Evolutionary conservation across 2,888 invertebrate species (phyloP).

Genomic region (Herminia tarsipennalis): DNA sequence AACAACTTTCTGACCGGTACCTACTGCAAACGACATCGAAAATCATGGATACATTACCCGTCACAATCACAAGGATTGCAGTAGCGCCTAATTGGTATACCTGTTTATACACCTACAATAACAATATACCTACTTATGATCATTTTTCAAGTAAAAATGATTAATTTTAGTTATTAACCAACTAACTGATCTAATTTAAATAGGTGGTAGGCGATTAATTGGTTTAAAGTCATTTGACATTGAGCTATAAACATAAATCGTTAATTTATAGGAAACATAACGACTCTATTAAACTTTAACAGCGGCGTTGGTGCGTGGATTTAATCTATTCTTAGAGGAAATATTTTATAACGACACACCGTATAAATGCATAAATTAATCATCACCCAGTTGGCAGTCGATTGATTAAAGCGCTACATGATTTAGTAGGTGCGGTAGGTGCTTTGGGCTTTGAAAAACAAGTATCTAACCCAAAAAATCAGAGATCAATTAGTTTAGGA

Average conservation of each 20-base stretch:
- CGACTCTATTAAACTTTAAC: conserved; percentile 10
- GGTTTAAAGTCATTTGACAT: conserved; percentile 11
- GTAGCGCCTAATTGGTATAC: no score
- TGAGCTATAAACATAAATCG: conserved; percentile 12
- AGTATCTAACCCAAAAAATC: no score
- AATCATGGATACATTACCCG: not conserved
- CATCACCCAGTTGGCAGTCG: no score
- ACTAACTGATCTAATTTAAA: conserved; percentile 11
- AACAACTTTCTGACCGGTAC: conserved; percentile 43
- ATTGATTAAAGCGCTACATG: no score
- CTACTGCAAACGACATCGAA: conserved; percentile 18
- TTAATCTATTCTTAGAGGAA: conserved; percentile 8
- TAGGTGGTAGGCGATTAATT: conserved; percentile 10
- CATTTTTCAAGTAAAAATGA: conserved; percentile 2
- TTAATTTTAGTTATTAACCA: not conserved
- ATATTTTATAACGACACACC: conserved; percentile 12
- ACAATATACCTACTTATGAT: no score
- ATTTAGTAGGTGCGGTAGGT: no score
- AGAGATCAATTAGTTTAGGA: no score
- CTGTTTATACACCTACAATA: no score
- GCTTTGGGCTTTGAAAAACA: no score
- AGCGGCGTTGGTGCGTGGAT: not conserved
- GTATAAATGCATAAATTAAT: conserved; percentile 1
- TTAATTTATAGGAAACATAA: conserved; percentile 14
- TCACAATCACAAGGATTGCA: not conserved